These are phyloP conservation scores for Lasioglossum vierecki DNA, from an alignment of 2,888 invertebrate genomes.

Conservation along the genomic window DNA sequence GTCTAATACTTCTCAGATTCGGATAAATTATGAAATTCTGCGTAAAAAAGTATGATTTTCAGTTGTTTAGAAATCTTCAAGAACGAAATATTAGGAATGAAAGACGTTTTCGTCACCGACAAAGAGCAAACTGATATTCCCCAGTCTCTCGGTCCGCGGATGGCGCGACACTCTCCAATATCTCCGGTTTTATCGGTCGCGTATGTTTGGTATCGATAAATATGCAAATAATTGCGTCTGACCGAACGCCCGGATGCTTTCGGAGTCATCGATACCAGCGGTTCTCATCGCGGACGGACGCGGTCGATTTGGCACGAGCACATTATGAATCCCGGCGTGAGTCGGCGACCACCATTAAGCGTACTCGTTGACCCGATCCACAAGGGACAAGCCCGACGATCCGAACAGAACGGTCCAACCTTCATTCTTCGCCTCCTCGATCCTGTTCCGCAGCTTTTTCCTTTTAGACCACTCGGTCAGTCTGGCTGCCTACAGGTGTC, in stretches of 20 bases:
- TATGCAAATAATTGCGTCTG: conserved; percentile 55
- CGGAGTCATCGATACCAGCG: conserved; percentile 36
- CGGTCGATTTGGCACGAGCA: conserved; percentile 43
- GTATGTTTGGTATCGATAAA: conserved; percentile 46
- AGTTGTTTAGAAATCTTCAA: background rate
- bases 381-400: background rate
- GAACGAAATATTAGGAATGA: background rate
- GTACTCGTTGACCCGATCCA: conserved; percentile 51
- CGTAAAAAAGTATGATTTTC: no score
- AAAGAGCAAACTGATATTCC: conserved; percentile 7
- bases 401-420: conserved; percentile 22
- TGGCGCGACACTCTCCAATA: conserved; percentile 30
- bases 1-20: no score
- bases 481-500: conserved; percentile 2
- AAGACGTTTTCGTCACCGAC: background rate
- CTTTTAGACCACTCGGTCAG: conserved; percentile 18
- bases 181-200: conserved; percentile 13
- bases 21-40: no score
- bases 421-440: conserved; percentile 15
- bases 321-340: conserved; percentile 54
- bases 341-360: conserved; percentile 50
- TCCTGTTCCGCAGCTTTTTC: conserved; percentile 31
- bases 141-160: background rate
- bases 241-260: conserved; percentile 29
- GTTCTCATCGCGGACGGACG: conserved; percentile 21